Conservation (phyloP, 2,888 invertebrate species). For the Pachydiplax longipennis region DNA sequence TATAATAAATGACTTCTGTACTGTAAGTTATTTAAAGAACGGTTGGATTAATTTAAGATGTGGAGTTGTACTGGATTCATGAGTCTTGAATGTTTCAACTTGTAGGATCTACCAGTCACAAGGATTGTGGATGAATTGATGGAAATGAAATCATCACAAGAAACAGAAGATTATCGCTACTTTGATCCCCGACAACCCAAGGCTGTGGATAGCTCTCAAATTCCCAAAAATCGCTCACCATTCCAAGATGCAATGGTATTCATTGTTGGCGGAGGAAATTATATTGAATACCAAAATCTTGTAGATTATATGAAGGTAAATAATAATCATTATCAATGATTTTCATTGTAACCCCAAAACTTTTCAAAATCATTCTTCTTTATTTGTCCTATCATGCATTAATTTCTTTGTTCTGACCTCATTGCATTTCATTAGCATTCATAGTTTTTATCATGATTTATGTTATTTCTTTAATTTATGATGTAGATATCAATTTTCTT, state of each 20-base stretch:
- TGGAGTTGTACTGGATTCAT: too few relatives aligned
- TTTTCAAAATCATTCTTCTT: not conserved
- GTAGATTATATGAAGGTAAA: constrained; percentile 88
- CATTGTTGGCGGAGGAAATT: constrained; percentile 94
- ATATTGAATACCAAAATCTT: constrained; percentile 99
- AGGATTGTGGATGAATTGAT: constrained; percentile 90
- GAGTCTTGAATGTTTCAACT: not conserved
- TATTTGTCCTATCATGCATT: not conserved
- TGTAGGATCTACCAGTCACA: constrained; percentile 90
- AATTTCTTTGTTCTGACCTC: too few relatives aligned
- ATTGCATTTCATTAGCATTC: too few relatives aligned
- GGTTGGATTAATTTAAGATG: too few relatives aligned
- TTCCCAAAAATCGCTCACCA: constrained; percentile 68
- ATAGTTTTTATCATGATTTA: not conserved
- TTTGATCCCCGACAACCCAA: constrained; percentile 95
- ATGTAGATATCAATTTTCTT: not conserved
- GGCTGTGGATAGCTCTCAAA: constrained; percentile 69
- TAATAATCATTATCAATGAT: not conserved
- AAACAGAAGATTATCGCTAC: constrained; percentile 89
- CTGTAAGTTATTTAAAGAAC: too few relatives aligned
- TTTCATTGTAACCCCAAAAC: not conserved
- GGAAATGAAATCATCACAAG: constrained; percentile 78
- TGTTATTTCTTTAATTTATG: not conserved
- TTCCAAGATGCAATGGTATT: constrained; percentile 92
- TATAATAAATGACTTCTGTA: too few relatives aligned